phyloP scores from a whole-genome alignment of 2,797 vertebrate genomes.

The Urophycis tenuis region DNA sequence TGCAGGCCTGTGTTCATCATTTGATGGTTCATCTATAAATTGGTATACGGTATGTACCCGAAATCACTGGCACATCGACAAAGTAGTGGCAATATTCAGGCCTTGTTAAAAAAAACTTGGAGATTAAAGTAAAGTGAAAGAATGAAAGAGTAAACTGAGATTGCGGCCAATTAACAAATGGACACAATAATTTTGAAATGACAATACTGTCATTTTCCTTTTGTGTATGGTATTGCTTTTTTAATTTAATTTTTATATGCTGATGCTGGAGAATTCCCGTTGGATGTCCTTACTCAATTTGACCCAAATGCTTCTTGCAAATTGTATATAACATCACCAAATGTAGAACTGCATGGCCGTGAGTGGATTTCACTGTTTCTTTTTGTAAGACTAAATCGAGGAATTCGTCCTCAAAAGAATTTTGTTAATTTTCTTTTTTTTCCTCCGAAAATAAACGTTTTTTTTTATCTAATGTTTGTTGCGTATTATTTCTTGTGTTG shows the following conservation, averaged over 20 bases:
- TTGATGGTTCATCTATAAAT: not conserved
- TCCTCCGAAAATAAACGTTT: not conserved
- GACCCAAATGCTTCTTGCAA: constrained; percentile 6
- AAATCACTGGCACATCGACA: not conserved
- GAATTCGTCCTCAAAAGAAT: constrained; percentile 4
- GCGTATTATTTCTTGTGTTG: not conserved
- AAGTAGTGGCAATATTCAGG: constrained; percentile 18
- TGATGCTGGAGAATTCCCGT: not conserved
- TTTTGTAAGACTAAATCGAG: constrained; percentile 2
- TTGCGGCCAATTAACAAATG: not conserved
- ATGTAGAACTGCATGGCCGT: constrained; percentile 25
- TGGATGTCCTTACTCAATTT: constrained; percentile 15
- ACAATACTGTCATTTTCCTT: not conserved
- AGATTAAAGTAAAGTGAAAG: constrained; percentile 34
- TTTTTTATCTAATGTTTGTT: not conserved
- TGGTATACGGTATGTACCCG: not conserved
- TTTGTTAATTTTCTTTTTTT: constrained; percentile 30
- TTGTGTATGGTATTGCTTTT: not conserved
- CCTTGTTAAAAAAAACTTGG: constrained; percentile 25
- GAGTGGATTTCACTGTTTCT: constrained; percentile 13
- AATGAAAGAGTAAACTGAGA: not conserved
- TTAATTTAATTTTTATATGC: not conserved
- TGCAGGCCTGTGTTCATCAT: not conserved
- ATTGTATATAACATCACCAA: constrained; percentile 30
- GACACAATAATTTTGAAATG: not conserved